Percentiles rank a stretch among this genome's conserved stretches.
Evolutionary conservation across 2,797 vertebrate species (phyloP).

Genomic region (Coregonus sp.): DNA sequence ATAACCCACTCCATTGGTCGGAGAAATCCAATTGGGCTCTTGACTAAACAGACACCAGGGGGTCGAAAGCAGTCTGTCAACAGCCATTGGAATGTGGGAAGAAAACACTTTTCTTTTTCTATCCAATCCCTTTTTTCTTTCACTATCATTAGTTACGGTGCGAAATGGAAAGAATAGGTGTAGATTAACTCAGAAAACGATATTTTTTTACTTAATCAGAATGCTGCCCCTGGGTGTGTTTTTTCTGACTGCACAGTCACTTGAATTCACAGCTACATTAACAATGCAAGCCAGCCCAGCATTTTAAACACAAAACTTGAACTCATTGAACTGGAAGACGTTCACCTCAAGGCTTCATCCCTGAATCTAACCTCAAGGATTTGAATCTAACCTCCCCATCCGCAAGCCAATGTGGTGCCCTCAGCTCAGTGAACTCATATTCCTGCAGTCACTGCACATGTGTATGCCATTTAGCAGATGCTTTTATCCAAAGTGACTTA

Average conservation of each 20-base stretch:
- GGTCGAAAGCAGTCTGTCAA: background rate
- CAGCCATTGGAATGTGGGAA: background rate
- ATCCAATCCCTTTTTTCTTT: background rate
- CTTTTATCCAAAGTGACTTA: no score
- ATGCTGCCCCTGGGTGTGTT: background rate
- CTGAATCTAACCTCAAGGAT: background rate
- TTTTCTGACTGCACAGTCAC: background rate
- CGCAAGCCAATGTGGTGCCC: background rate
- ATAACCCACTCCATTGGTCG: background rate
- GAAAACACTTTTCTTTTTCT: background rate
- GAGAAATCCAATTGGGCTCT: conserved; percentile 1
- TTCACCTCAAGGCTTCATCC: conserved; percentile 3
- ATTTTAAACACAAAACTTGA: conserved; percentile 23
- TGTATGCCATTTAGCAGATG: background rate
- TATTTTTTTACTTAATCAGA: conserved; percentile 21
- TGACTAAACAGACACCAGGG: background rate
- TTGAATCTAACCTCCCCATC: conserved; percentile 2
- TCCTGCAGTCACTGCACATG: background rate
- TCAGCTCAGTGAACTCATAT: background rate
- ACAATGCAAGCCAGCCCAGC: conserved; percentile 17
- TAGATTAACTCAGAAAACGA: conserved; percentile 18
- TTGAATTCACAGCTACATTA: background rate
- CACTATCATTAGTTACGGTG: background rate
- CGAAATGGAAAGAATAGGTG: background rate
- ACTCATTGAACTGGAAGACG: conserved; percentile 35